Evolutionary conservation across 1,140 invertebrate genomes (phyloP).

Genomic region (Caenorhabditis briggsae): DNA sequence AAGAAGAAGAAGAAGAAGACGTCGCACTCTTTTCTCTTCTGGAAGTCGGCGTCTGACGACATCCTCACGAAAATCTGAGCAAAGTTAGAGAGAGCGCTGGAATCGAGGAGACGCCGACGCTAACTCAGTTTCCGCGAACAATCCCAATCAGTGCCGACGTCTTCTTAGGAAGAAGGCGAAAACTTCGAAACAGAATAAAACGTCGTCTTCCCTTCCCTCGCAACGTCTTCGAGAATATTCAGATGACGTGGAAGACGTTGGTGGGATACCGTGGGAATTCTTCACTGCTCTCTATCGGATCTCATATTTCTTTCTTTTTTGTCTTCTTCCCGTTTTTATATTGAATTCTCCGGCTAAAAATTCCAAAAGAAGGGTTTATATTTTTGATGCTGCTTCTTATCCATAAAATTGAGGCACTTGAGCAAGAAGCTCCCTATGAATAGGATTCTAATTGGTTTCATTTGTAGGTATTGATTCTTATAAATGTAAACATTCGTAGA

Average conservation of each 20-base stretch:
- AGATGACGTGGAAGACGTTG: background rate
- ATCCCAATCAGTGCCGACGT: slow-evolving; percentile 30
- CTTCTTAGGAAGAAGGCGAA: background rate
- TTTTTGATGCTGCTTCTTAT: no score
- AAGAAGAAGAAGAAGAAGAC: background rate
- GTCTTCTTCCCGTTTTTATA: slow-evolving; percentile 4
- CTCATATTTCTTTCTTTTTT: slow-evolving; percentile 46
- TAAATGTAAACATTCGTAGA: background rate
- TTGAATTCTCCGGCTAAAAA: background rate
- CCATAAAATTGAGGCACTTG: slow-evolving; percentile 12
- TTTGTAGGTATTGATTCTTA: background rate
- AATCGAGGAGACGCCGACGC: slow-evolving; percentile 7
- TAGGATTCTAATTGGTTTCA: slow-evolving; percentile 31
- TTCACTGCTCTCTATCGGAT: background rate
- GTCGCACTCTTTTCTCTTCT: background rate
- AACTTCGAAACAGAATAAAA: slow-evolving; percentile 32
- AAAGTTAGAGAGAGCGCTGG: background rate
- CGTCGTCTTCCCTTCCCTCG: no score
- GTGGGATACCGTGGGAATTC: slow-evolving; percentile 27
- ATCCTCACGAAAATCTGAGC: slow-evolving; percentile 29
- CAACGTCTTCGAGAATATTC: no score
- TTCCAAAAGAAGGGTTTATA: no score
- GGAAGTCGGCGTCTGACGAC: slow-evolving; percentile 29
- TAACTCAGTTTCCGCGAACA: slow-evolving; percentile 53
- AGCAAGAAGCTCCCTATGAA: background rate